phyloP scores from a whole-genome alignment of 2,797 vertebrate genomes.

The Dermochelys coriacea region DNA sequence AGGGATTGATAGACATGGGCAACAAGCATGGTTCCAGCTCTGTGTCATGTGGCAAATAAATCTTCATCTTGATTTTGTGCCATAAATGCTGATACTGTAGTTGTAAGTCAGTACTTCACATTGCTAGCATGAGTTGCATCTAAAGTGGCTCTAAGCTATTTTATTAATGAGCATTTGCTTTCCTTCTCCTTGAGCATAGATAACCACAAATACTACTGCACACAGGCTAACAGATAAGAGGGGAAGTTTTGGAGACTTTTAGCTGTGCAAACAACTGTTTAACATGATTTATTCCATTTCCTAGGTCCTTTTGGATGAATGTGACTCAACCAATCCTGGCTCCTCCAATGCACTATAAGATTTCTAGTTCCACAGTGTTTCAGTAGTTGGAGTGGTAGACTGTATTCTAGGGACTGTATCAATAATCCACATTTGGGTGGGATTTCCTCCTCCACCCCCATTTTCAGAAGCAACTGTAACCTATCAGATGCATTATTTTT shows the following conservation, averaged over 20 bases:
- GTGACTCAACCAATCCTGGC: neutral
- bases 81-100: constrained; percentile 60
- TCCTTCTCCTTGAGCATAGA: constrained; percentile 38
- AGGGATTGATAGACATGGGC: constrained; percentile 52
- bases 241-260: constrained; percentile 15
- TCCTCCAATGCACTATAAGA: neutral
- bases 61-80: constrained; percentile 67
- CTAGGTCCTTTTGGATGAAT: constrained; percentile 1
- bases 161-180: constrained; percentile 71
- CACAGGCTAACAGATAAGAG: neutral
- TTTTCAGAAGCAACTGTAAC: neutral
- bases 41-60: constrained; percentile 60
- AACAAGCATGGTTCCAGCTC: constrained; percentile 45
- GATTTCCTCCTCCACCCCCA: neutral
- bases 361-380: neutral
- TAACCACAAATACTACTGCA: constrained; percentile 7
- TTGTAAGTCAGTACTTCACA: constrained; percentile 58
- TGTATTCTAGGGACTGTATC: neutral
- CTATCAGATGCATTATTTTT: neutral
- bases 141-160: constrained; percentile 59
- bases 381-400: neutral
- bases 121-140: constrained; percentile 59
- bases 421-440: neutral
- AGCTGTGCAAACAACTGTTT: constrained; percentile 16
- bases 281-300: constrained; percentile 36